Conservation (phyloP, 2,113 vertebrate genomes). For the Psophia crepitans region DNA sequence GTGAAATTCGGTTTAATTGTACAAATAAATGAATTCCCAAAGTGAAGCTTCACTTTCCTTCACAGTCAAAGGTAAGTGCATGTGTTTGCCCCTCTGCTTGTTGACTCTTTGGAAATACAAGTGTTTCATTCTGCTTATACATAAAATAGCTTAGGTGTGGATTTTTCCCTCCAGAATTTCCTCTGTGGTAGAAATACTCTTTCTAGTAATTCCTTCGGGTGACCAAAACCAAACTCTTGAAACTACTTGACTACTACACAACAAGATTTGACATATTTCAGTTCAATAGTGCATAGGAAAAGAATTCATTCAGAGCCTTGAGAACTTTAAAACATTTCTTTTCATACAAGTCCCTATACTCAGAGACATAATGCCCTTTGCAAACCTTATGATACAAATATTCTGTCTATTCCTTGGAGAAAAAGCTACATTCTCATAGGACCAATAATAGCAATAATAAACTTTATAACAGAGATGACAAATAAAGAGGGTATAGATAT, state of each 20-base stretch:
- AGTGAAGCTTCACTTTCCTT: neutral
- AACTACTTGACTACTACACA: neutral
- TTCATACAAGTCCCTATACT: neutral
- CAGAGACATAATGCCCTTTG: neutral
- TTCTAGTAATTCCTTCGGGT: neutral
- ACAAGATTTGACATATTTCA: neutral
- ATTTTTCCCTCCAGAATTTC: neutral
- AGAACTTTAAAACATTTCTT: neutral
- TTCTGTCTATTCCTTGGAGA: neutral
- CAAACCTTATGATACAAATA: neutral
- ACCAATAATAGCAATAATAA: neutral
- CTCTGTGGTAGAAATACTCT: neutral
- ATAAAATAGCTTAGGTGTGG: neutral
- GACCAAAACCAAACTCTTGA: neutral
- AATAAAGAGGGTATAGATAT: neutral
- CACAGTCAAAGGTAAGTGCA: neutral
- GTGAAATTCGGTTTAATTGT: neutral
- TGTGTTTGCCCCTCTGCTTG: neutral
- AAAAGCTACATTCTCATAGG: neutral
- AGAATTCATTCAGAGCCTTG: neutral
- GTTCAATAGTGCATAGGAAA: neutral
- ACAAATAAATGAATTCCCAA: neutral
- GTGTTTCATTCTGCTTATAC: neutral
- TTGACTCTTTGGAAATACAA: neutral
- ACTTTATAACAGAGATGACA: neutral